Percentiles rank a stretch among this genome's conserved stretches.
Evolutionary conservation across 2,113 vertebrate species (phyloP).

Genomic region (Phrynocephalus versicolor): DNA sequence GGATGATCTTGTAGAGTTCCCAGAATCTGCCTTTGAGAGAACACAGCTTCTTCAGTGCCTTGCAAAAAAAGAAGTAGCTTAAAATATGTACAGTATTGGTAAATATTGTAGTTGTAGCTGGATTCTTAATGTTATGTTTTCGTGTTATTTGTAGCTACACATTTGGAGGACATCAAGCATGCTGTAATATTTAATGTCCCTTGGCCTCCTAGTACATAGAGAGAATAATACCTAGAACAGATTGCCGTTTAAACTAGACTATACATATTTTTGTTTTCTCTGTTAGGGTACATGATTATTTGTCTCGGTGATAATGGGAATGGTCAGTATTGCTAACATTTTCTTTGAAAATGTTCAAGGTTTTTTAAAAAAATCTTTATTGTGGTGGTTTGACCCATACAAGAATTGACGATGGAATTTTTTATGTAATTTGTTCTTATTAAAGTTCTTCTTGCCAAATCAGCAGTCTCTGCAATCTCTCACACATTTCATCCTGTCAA

Average conservation of each 20-base stretch:
- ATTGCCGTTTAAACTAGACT: neutral
- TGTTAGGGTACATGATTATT: neutral
- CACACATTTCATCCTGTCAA: neutral
- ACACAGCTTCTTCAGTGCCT: neutral
- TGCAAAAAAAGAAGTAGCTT: neutral
- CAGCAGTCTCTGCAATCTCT: no score
- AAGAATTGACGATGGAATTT: no score
- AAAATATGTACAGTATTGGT: neutral
- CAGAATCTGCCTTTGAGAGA: neutral
- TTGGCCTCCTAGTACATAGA: neutral
- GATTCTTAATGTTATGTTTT: no score
- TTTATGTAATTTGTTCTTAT: no score
- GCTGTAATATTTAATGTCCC: neutral
- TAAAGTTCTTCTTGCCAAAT: no score
- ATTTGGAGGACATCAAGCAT: neutral
- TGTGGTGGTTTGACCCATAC: no score
- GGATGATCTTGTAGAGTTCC: no score
- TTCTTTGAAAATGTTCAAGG: neutral
- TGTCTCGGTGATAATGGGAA: neutral
- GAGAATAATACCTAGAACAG: neutral
- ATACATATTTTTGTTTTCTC: neutral
- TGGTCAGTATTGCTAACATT: neutral
- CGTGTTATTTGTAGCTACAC: no score
- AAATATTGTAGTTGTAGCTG: neutral
- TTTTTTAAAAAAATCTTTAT: no score